A percentile compares a stretch with the other conserved stretches of the same genome.
These are phyloP conservation scores for Drosophila diplacantha DNA, from an alignment of 2,888 invertebrate genomes.

Conservation along the genomic window DNA sequence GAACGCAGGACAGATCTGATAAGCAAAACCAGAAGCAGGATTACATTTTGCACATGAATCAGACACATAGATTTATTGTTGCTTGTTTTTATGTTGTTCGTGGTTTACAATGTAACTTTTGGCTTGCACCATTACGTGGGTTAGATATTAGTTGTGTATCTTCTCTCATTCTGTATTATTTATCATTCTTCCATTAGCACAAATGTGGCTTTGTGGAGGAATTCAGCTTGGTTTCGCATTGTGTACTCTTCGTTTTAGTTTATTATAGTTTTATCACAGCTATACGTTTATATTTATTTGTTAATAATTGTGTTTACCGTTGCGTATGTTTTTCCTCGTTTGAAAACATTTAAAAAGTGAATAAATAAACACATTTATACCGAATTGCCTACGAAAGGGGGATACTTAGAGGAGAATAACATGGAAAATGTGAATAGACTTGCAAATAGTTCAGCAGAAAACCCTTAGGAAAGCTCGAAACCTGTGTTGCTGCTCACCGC, in stretches of 20 bases:
- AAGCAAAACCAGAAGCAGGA: conserved; percentile 17
- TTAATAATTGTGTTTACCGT: conserved; percentile 40
- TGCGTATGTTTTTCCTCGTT: conserved; percentile 15
- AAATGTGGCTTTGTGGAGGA: conserved; percentile 46
- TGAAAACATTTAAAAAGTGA: conserved; percentile 9
- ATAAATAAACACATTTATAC: conserved; percentile 18
- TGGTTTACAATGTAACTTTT: conserved; percentile 43
- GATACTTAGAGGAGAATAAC: conserved; percentile 20
- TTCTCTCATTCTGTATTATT: conserved; percentile 8
- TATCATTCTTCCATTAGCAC: conserved; percentile 11
- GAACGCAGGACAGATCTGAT: conserved; percentile 23
- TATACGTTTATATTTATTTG: conserved; percentile 64
- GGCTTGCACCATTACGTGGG: conserved; percentile 44
- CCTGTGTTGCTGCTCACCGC: conserved; percentile 99
- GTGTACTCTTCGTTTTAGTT: conserved; percentile 61
- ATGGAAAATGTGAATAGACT: conserved; percentile 15
- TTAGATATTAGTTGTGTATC: conserved; percentile 45
- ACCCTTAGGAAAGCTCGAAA: conserved; percentile 95
- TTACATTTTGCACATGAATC: conserved; percentile 63
- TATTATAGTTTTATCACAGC: conserved; percentile 68
- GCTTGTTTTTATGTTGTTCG: conserved; percentile 43
- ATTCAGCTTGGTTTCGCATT: conserved; percentile 60
- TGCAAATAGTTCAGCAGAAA: conserved; percentile 4
- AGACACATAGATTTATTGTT: conserved; percentile 69
- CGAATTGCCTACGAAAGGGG: conserved; percentile 19